Percentiles rank a stretch among this genome's conserved stretches.
phyloP scores from a whole-genome alignment of 2,797 vertebrate genomes.

The Sternarchorhynchus goeldii region DNA sequence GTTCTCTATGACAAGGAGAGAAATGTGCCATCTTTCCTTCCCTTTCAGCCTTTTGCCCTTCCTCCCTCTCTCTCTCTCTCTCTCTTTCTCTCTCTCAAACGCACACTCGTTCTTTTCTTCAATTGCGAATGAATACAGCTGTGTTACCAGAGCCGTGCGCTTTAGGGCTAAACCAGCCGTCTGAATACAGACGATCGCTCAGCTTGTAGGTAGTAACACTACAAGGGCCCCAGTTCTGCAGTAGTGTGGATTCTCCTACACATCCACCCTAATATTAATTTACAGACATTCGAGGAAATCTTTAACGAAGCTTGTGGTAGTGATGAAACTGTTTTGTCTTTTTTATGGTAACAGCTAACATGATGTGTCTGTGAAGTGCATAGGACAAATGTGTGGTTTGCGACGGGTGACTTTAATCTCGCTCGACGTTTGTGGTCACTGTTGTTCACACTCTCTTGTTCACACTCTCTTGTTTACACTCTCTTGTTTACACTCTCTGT shows the following conservation, averaged over 20 bases:
- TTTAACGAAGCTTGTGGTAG: neutral
- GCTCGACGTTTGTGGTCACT: constrained; percentile 36
- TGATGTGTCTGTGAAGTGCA: neutral
- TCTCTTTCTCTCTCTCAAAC: constrained; percentile 66
- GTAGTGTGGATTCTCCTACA: neutral
- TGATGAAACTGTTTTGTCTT: neutral
- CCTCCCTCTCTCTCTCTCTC: constrained; percentile 48
- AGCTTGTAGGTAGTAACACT: constrained; percentile 53
- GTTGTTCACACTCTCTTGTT: too few species aligned
- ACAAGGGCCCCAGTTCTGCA: too few species aligned
- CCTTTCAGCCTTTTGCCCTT: constrained; percentile 64
- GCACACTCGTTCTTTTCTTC: constrained; percentile 75
- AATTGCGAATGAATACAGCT: constrained; percentile 75
- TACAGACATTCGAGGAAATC: neutral
- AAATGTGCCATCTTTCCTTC: constrained; percentile 75
- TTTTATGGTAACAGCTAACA: neutral
- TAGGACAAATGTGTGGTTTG: neutral
- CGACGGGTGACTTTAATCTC: neutral
- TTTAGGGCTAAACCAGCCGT: constrained; percentile 63
- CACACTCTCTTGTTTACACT: too few species aligned
- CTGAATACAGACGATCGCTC: constrained; percentile 76
- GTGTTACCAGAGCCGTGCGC: constrained; percentile 69
- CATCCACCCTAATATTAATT: neutral
- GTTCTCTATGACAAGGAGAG: constrained; percentile 71
- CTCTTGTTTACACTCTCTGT: constrained; percentile 21